Base-by-base conservation (phyloP, 1,140 invertebrate species). In the Zaprionus ornatus region DNA sequence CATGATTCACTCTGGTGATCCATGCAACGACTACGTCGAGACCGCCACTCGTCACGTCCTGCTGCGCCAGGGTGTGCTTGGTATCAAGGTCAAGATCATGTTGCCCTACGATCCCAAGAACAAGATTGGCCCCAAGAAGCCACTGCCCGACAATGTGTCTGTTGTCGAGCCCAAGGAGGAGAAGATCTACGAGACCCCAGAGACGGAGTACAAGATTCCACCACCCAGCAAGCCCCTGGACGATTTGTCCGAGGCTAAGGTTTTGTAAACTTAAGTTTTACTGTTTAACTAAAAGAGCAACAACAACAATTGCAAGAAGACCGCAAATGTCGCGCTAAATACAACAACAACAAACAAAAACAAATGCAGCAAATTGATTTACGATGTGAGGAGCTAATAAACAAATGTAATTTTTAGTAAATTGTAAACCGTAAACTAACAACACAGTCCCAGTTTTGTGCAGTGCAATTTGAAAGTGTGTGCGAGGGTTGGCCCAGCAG, bases 1-100 rank as follows among this genome's bases (percentile, higher is more conserved):
- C 23, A 99, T 99, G 99, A 99, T 99, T 92, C 99, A 99, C 94
- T 99, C 97, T 91, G 99, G 99, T 93, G 98, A 99, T 93, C 99
- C 99, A 25, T 98, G 97, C 87, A 98, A 99, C 93, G 98, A 99
- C 80, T 99, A 99, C 91, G 98, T 99, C 17, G 98, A 99, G 92
- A 97, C 97, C 27, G 99, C 99, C 66, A 99, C 99, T 37, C 95
- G 99, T 83, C 99, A 99, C 93, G 99, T 99, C 21, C 95, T 99
- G 74, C 95, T 99, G 17, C 95, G 99, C 93, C 99, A 99, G 95
- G 99, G 98, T 92, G 95, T 97, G 63, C 93, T 96, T 80, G 95
- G 96, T 80, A 96, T 99, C 91, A 99, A 99, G 94, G 99, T 99
- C 0, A 99, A 99, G 94, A 99, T 99, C 93, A 99, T 99, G 99